A percentile compares a stretch with the other conserved stretches of the same genome.
These are phyloP conservation scores for Acinonyx jubatus DNA, from an alignment of 2,113 vertebrate genomes.

Conservation along the genomic window DNA sequence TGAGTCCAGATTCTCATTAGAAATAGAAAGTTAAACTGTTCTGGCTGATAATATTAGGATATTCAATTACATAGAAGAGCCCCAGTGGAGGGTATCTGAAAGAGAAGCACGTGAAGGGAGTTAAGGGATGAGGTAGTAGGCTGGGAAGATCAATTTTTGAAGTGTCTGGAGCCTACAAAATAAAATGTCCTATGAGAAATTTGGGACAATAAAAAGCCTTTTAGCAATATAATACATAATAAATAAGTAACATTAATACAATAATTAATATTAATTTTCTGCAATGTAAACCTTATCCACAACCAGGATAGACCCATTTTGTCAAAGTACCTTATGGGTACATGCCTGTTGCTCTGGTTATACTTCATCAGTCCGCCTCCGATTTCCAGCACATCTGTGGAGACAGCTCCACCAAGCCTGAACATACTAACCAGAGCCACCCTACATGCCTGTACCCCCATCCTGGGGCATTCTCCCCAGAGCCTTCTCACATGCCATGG, in stretches of 20 bases:
- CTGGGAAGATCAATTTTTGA: not conserved
- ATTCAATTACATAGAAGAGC: not conserved
- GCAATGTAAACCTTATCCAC: not conserved
- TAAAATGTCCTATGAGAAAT: not conserved
- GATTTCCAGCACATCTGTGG: not conserved
- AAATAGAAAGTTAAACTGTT: not conserved
- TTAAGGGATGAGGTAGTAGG: not conserved
- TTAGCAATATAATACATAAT: not conserved
- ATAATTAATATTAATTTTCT: not conserved
- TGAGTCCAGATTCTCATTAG: not conserved
- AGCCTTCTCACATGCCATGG: not conserved
- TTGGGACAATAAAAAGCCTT: not conserved
- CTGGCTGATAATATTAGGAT: not conserved
- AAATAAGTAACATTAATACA: not conserved
- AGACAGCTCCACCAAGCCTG: not conserved
- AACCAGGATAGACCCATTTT: not conserved
- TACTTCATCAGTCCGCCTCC: not conserved
- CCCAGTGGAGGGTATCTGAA: not conserved
- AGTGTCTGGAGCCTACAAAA: not conserved
- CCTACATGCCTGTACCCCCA: not conserved
- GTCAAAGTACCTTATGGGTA: not conserved
- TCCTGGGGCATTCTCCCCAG: not conserved
- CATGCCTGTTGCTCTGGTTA: rapidly evolving
- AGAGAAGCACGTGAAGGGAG: not conserved
- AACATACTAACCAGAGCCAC: rapidly evolving